Conservation (phyloP, 2,113 vertebrate species). For the Sterrhoptilus dennistouni region DNA sequence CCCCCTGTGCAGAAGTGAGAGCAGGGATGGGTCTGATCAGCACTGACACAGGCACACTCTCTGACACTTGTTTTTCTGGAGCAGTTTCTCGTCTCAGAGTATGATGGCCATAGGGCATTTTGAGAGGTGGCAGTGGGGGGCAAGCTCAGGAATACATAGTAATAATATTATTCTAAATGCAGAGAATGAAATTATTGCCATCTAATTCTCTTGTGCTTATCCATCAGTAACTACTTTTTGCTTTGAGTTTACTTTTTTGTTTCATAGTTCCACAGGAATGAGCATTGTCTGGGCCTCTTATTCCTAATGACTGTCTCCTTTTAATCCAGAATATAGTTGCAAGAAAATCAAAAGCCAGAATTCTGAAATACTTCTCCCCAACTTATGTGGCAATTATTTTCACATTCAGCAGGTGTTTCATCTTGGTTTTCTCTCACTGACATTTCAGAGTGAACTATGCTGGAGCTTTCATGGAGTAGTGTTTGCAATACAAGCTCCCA, state of each 20-base stretch:
- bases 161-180: not conserved
- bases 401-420: not conserved
- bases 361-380: not conserved
- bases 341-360: not conserved
- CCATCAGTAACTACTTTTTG: not conserved
- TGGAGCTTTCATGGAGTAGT: not conserved
- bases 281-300: not conserved
- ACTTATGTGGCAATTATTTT: not conserved
- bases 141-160: not conserved
- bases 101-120: not conserved
- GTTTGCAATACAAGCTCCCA: slow-evolving; percentile 17
- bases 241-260: not conserved
- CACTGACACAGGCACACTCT: not conserved
- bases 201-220: not conserved
- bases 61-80: not conserved
- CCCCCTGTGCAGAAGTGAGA: not conserved
- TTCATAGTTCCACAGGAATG: not conserved
- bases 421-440: not conserved
- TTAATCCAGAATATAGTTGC: not conserved
- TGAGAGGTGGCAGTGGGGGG: not conserved
- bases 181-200: not conserved
- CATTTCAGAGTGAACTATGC: slow-evolving; percentile 28
- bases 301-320: not conserved
- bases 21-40: not conserved
- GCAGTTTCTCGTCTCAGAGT: not conserved